Evolutionary conservation across 1,140 invertebrate genomes (phyloP), one percentile per base, ranked within the genome.

Genomic region (Halictus rubicundus): DNA sequence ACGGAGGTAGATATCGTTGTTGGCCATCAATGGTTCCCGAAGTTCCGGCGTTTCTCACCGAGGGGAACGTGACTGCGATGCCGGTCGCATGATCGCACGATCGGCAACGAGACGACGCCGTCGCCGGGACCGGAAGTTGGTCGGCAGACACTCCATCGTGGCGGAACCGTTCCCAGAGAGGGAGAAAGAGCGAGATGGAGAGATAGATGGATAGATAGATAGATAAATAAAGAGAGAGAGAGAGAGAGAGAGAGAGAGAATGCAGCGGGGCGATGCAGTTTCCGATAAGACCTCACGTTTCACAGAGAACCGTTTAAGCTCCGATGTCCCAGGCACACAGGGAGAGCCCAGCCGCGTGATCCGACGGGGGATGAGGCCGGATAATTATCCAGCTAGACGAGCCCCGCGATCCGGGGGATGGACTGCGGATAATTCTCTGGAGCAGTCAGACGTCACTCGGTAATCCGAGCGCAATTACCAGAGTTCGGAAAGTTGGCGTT

Each of bases 341-440:
- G n/a, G 54, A 57, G 32, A 32, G 32, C 32, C 32, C 32, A 32
- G 21, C 19, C 21, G 25, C 39, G 60, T 27, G 65, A 69, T 77
- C 46, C 74, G 19, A 9, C 32, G 37, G 23, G 21, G 39, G 27
- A 46, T 57, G 49, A 42, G 60, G 60, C 60, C 16, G 68, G 68
- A 77, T 70, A 77, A 77, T 77, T 77, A 77, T 70, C 42, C 68
- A 52, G 66, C n/a, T 21, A 46, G 39, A 76, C 54, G 54, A 59
- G 37, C 27, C 46, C 27, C 3, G 12, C 52, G 27, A 60, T 37
- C 23, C 66, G 9, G 14, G 9, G 57, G 42, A 49, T 49, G 52
- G 66, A 32, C 73, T n/a, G 75, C 39, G 66, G 57, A 77, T 77
- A 61, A 70, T 77, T 70, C 68, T 19, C 16, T 19, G 27, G 1